phyloP scores from a whole-genome alignment of 2,797 vertebrate genomes.

The Lateolabrax maculatus region DNA sequence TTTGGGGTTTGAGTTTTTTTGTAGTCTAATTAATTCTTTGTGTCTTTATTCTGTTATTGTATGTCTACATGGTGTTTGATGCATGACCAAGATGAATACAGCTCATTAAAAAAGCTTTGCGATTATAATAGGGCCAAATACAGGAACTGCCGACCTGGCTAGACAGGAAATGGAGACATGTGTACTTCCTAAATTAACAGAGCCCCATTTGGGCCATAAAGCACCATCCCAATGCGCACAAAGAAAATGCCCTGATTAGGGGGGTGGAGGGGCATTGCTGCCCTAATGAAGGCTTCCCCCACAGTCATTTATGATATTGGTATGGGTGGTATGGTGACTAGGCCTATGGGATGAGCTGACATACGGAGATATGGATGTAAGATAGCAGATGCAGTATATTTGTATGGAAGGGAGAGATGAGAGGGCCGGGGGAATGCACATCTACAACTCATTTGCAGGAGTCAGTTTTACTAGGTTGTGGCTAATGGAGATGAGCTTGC shows the following conservation, averaged over 20 bases:
- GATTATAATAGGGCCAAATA: constrained; percentile 79
- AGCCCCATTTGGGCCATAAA: constrained; percentile 86
- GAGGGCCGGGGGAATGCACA: constrained; percentile 77
- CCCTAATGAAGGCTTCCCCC: constrained; percentile 86
- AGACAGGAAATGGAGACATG: constrained; percentile 85
- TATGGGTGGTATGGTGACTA: constrained; percentile 81
- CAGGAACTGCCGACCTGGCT: constrained; percentile 85
- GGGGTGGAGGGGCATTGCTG: constrained; percentile 71
- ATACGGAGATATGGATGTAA: constrained; percentile 63
- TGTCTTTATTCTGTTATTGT: constrained; percentile 59
- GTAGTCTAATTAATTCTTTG: constrained; percentile 41
- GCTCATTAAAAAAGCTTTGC: constrained; percentile 82
- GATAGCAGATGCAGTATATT: constrained; percentile 68
- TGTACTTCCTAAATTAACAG: constrained; percentile 85
- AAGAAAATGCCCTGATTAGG: constrained; percentile 83
- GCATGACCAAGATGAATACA: constrained; percentile 79
- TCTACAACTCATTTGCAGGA: constrained; percentile 85
- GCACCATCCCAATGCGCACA: constrained; percentile 77
- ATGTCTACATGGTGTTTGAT: constrained; percentile 57
- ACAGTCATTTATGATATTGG: constrained; percentile 87
- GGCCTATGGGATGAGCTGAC: constrained; percentile 77
- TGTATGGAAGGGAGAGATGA: constrained; percentile 74
- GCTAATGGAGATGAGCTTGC: constrained; percentile 83
- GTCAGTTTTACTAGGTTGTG: constrained; percentile 82
- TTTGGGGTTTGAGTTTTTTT: constrained; percentile 25